Percentiles rank a stretch among this genome's conserved stretches.
phyloP scores from a whole-genome alignment of 2,797 vertebrate genomes.

The Aeoliscus strigatus region DNA sequence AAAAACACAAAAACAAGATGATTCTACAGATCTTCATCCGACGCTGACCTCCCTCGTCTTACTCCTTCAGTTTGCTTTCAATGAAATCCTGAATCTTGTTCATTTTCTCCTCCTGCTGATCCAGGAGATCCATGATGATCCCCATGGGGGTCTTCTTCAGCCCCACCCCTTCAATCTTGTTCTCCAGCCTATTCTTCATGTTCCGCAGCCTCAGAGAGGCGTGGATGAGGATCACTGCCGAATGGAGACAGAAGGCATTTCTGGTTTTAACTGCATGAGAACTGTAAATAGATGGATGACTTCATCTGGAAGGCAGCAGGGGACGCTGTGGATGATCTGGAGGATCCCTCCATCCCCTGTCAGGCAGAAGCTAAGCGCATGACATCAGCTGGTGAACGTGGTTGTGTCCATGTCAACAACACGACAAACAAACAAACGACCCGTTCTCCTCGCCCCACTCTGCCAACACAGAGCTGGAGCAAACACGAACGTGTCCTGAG shows the following conservation, averaged over 20 bases:
- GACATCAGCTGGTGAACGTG: constrained; percentile 63
- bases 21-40: constrained; percentile 19
- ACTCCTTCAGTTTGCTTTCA: constrained; percentile 85
- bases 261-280: too few relatives aligned
- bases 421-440: constrained; percentile 70
- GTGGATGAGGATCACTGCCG: constrained; percentile 89
- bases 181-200: constrained; percentile 96
- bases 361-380: constrained; percentile 48
- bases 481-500: too few relatives aligned
- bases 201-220: constrained; percentile 92
- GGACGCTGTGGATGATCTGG: too few relatives aligned
- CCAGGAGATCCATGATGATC: constrained; percentile 89
- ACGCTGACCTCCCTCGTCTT: constrained; percentile 20
- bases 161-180: constrained; percentile 90
- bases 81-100: constrained; percentile 91
- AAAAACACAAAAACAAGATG: constrained; percentile 11
- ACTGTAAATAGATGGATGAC: too few relatives aligned
- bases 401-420: constrained; percentile 51
- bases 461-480: too few relatives aligned
- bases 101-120: constrained; percentile 91
- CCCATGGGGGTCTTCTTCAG: constrained; percentile 97
- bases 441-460: too few relatives aligned
- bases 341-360: constrained; percentile 44
- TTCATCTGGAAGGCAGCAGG: constrained; percentile 4
- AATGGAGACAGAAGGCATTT: background rate